A percentile compares a stretch with the other conserved stretches of the same genome.
phyloP scores from a whole-genome alignment of 2,113 vertebrate genomes.

The Neopipo cinnamomea region DNA sequence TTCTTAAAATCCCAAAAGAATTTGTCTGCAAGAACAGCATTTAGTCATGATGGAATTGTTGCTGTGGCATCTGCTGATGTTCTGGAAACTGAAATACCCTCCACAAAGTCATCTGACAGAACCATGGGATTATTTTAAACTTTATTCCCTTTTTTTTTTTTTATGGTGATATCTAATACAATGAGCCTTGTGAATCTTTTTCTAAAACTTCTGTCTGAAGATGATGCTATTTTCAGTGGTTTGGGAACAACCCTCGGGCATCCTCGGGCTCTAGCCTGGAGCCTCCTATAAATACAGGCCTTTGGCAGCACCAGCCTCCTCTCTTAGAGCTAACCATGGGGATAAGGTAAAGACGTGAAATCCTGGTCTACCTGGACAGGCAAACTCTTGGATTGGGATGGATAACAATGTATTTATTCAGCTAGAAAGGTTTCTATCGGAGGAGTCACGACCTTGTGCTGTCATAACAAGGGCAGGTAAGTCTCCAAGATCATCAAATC shows the following conservation, averaged over 20 bases:
- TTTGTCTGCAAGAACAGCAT: neutral
- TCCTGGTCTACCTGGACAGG: neutral
- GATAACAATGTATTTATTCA: rapidly evolving
- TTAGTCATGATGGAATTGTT: neutral
- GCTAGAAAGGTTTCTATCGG: neutral
- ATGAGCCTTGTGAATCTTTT: neutral
- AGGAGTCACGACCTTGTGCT: neutral
- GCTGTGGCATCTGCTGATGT: neutral
- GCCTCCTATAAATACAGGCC: neutral
- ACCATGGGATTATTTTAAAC: neutral
- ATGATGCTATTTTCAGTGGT: neutral
- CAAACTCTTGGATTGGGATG: rapidly evolving
- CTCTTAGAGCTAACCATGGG: neutral
- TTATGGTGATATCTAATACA: neutral
- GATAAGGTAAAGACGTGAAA: neutral
- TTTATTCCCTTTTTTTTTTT: neutral
- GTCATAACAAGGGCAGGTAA: rapidly evolving
- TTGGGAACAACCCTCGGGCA: neutral
- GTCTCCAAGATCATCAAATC: neutral
- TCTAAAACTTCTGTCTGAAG: slow-evolving; percentile 12
- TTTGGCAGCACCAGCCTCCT: neutral
- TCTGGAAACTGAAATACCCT: neutral
- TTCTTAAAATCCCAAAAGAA: neutral
- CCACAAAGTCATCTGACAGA: neutral
- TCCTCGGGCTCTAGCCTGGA: neutral